A percentile compares a stretch with the other conserved stretches of the same genome.
These are phyloP conservation scores for Stichopus horrens DNA, from an alignment of 53 echinoderm and acorn worm species.

Conservation along the genomic window DNA sequence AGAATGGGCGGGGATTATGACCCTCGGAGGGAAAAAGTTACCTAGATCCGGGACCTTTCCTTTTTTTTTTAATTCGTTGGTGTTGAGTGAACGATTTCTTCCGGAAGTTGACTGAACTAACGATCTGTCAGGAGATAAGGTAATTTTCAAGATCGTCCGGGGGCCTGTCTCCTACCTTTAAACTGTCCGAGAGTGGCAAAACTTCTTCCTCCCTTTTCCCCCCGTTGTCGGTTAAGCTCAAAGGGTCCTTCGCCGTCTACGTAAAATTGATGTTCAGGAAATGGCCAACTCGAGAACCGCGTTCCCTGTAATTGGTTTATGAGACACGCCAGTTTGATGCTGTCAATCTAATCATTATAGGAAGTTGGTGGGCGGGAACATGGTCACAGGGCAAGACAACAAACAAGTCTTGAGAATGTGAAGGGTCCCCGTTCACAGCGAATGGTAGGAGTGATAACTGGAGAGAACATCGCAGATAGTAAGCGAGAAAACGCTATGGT, in stretches of 20 bases:
- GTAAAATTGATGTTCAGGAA: constrained; percentile 39
- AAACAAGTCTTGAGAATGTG: no score
- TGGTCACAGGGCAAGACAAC: not conserved
- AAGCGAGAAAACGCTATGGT: no score
- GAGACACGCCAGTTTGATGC: constrained; percentile 8
- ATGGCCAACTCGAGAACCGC: constrained; percentile 26
- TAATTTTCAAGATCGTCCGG: constrained; percentile 14
- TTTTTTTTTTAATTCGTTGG: not conserved
- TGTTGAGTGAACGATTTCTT: constrained; percentile 32
- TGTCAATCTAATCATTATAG: constrained; percentile 22
- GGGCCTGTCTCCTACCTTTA: not conserved
- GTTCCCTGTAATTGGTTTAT: constrained; percentile 30
- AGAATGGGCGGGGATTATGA: constrained; percentile 22
- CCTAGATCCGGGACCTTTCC: not conserved
- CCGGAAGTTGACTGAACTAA: constrained; percentile 34
- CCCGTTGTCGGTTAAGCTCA: constrained; percentile 18
- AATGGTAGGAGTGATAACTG: no score
- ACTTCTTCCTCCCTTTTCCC: not conserved
- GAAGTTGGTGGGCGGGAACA: constrained; percentile 9
- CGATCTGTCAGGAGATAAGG: constrained; percentile 23
- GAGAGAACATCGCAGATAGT: no score
- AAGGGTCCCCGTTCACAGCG: no score
- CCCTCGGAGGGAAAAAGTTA: not conserved
- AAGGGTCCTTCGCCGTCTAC: not conserved
- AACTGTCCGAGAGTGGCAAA: not conserved